Base-by-base conservation (phyloP, 2,888 invertebrate genomes). In the Drosophila monieri region DNA sequence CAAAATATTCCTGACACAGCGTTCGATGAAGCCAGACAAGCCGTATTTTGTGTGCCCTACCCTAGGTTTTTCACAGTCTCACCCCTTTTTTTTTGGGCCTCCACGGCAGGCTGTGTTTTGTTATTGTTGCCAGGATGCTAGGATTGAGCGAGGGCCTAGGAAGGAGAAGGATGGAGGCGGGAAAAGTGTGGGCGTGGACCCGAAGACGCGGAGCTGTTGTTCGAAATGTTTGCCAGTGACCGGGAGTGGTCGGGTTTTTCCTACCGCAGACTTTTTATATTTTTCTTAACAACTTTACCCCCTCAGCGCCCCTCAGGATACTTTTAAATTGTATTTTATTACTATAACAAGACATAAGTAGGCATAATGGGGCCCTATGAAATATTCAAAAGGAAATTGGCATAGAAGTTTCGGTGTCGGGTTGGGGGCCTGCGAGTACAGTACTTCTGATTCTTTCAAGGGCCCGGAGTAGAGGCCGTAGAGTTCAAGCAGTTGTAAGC, bases 291-390 rank as follows among this genome's bases (percentile, higher is more conserved):
- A 74, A 71, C 67, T 78, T 76, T 54, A 46, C 60, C 46, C 30
- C 21, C 51, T 43, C 37, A 5, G 44, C 18, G 21, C 25, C 43
- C n/a, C 0, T 0, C 46, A 62, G 44, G 27, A 43, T 49, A 74
- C 76, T 85, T 88, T 83, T 73, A 87, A 87, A 83, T 89, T 89
- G 87, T 83, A 88, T 89, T 89, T 89, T 85, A 89, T 89, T 89
- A 86, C 89, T 88, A 87, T 88, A 88, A 89, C 89, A 88, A 89
- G 83, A 83, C 83, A 88, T 89, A 89, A 89, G 89, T 89, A 89
- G 89, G 80, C 89, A 85, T 89, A 89, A 89, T 89, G 88, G 87
- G 77, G 77, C 79, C 73, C 81, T 76, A 85, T 88, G 78, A 89
- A 89, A 89, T 85, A 89, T 88, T 81, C 87, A 89, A 84, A 88